Conservation (phyloP, 2,113 vertebrate genomes). For the Daphoenositta chrysoptera region DNA sequence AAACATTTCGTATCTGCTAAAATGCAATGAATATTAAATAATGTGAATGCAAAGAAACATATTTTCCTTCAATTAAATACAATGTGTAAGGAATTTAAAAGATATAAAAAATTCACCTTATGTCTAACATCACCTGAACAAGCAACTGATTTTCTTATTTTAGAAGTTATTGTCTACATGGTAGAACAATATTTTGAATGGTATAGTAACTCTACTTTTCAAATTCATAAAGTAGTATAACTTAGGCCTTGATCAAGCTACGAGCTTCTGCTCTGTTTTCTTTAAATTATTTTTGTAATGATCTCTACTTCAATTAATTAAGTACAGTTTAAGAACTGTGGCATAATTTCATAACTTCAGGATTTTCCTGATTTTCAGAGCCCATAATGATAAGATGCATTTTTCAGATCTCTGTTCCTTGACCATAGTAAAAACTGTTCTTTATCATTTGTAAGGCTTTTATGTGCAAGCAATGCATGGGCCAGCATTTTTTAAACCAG, state of each 20-base stretch:
- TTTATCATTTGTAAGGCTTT: neutral
- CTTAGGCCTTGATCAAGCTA: neutral
- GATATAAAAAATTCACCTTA: neutral
- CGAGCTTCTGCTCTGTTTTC: neutral
- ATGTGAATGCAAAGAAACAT: constrained; percentile 29
- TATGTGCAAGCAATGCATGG: neutral
- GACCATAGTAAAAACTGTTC: neutral
- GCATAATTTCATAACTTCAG: neutral
- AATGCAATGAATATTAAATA: constrained; percentile 59
- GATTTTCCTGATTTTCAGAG: neutral
- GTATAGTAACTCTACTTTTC: neutral
- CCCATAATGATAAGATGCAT: neutral
- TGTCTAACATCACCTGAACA: neutral
- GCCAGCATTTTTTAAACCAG: neutral
- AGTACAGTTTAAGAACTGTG: neutral
- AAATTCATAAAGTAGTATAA: neutral
- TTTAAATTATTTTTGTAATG: neutral
- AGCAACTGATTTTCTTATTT: neutral
- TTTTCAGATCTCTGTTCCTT: neutral
- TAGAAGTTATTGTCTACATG: neutral
- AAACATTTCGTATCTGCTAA: constrained; percentile 49
- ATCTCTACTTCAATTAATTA: neutral
- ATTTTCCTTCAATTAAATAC: constrained; percentile 56
- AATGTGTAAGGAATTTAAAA: constrained; percentile 32
- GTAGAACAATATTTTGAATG: neutral